Percentiles rank a stretch among this genome's conserved stretches.
Evolutionary conservation across 2,797 vertebrate species (phyloP).

Genomic region (Anomalospiza imberbis): DNA sequence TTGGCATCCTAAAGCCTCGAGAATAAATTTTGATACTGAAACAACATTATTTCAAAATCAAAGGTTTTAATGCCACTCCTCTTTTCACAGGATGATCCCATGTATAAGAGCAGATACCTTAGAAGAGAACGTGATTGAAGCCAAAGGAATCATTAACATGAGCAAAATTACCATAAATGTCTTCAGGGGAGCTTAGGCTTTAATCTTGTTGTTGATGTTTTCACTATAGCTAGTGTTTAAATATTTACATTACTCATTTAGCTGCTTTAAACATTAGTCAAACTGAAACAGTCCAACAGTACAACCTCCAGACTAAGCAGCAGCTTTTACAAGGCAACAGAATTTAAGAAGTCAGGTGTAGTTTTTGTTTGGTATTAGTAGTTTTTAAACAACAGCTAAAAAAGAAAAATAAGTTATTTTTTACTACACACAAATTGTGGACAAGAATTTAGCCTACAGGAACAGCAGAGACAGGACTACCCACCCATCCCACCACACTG

Average conservation of each 20-base stretch:
- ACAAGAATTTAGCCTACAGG: not conserved
- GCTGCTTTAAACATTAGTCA: not conserved
- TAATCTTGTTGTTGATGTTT: not conserved
- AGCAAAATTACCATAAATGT: not conserved
- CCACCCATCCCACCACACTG: not conserved
- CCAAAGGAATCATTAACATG: not conserved
- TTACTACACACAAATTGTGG: not conserved
- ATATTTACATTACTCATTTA: not conserved
- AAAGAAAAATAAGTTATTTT: not conserved
- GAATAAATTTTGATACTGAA: not conserved
- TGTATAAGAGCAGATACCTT: not conserved
- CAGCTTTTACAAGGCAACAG: not conserved
- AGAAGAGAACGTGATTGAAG: not conserved
- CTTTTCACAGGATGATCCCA: not conserved
- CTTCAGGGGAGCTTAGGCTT: not conserved
- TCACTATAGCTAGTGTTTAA: not conserved
- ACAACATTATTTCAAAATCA: not conserved
- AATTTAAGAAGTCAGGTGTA: not conserved
- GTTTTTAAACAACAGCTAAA: not conserved
- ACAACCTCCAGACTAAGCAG: not conserved
- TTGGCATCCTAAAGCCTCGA: not conserved
- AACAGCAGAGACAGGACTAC: accelerated
- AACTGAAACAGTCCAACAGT: not conserved
- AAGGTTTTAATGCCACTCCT: not conserved
- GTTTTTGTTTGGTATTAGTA: not conserved